Conservation (phyloP, 2,113 vertebrate species). For the Ciconia stormi region DNA sequence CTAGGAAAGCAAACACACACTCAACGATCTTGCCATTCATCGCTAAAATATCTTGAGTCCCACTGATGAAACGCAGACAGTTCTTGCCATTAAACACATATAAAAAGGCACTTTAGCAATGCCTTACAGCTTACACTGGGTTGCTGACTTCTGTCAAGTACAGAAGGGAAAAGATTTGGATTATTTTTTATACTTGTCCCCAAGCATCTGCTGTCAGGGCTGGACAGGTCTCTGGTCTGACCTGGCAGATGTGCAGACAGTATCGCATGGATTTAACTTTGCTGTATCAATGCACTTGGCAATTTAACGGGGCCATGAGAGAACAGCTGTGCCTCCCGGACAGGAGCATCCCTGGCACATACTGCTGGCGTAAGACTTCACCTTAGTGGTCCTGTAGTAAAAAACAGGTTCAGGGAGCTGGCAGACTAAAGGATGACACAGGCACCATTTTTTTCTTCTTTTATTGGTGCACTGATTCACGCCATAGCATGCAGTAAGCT, state of each 20-base stretch:
- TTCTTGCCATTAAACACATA: neutral
- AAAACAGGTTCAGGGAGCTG: neutral
- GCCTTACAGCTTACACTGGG: neutral
- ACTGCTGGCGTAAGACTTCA: neutral
- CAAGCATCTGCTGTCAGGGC: neutral
- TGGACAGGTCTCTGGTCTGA: neutral
- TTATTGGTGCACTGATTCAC: neutral
- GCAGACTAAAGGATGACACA: neutral
- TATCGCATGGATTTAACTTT: neutral
- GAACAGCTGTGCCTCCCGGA: neutral
- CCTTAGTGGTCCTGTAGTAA: neutral
- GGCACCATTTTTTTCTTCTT: neutral
- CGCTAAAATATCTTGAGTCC: neutral
- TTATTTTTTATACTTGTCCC: neutral
- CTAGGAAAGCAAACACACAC: neutral
- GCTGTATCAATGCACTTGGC: neutral
- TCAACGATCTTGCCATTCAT: neutral
- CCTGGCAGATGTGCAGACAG: neutral
- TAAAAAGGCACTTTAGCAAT: neutral
- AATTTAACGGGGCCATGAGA: neutral
- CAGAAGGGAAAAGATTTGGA: neutral
- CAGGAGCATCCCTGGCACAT: neutral
- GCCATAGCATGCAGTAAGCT: neutral
- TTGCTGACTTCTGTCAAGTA: neutral
- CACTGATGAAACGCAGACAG: neutral